Evolutionary conservation across 2,797 vertebrate genomes (phyloP), one percentile per base, ranked within the genome.

Genomic region (Gorsachius magnificus): DNA sequence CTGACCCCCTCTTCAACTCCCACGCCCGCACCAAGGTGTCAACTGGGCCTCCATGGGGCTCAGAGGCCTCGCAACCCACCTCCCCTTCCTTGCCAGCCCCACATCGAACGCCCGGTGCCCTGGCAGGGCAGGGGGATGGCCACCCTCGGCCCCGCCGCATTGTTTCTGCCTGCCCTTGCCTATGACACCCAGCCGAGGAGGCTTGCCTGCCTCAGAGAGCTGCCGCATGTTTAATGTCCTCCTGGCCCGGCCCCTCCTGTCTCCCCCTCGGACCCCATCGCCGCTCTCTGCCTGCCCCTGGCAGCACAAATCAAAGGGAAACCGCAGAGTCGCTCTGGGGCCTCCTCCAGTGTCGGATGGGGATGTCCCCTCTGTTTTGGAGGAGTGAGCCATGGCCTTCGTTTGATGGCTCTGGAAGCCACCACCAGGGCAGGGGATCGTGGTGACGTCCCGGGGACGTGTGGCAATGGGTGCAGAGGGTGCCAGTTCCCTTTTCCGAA

Each of bases 1-100:
- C 87, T 98, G 98, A 98, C 98, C 99, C 94, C 70, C 33, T 89
- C 36, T 96, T 97, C 97, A 97, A 97, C 98, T 98, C 97, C 96
- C 96, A 56, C 94, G 74, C 70, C 24, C 7, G 41, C 79, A 48
- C 46, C 85, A 58, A 87, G 85, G 95, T 69, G 28, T 51, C 96
- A 97, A 86, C 83, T 0, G 33, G 95, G 93, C 83, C 95, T 96
- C 87, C 0, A 5, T 17, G 46, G 93, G 94, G 84, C 87, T 56
- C 72, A 33, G 89, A 79, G 85, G 74, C 95, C 94, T 95, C 56
- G 5, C 38, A 35, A n/a, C 80, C 66, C 58, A 5, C 51, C 77
- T 46, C 43, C 0, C 20, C 83, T 35, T 83, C 56, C 1, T 63
- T 51, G 68, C 29, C 57, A 33, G 79, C 50, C 24, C 65, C 53